A percentile compares a stretch with the other conserved stretches of the same genome.
Evolutionary conservation across 2,113 vertebrate genomes (phyloP).

Genomic region (Salvelinus fontinalis): DNA sequence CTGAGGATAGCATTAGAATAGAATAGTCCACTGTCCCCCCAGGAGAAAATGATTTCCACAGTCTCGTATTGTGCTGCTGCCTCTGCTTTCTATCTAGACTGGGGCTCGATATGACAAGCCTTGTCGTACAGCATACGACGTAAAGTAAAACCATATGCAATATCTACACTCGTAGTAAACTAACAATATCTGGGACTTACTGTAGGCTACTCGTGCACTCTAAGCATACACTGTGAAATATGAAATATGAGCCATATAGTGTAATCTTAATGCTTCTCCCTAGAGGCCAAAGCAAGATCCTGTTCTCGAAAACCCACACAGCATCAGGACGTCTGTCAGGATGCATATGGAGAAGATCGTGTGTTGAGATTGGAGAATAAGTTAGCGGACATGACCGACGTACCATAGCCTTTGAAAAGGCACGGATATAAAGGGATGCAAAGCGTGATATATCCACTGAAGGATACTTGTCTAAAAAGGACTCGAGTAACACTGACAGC

Average conservation of each 20-base stretch:
- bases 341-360: constrained; percentile 19
- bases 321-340: constrained; percentile 19
- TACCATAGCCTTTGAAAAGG: constrained; percentile 4
- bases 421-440: constrained; percentile 15
- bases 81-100: constrained; percentile 4
- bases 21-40: no score
- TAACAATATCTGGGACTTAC: constrained; percentile 12
- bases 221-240: background rate
- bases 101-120: background rate
- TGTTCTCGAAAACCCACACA: constrained; percentile 38
- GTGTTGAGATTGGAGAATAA: constrained; percentile 41
- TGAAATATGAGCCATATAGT: constrained; percentile 5
- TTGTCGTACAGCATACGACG: constrained; percentile 27
- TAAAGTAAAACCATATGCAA: constrained; percentile 45
- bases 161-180: constrained; percentile 32
- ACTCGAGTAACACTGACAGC: constrained; percentile 20
- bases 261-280: background rate
- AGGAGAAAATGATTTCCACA: background rate
- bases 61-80: background rate
- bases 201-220: background rate
- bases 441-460: constrained; percentile 24
- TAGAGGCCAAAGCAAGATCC: constrained; percentile 10
- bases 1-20: no score
- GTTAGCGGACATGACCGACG: constrained; percentile 40
- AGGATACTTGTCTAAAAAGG: constrained; percentile 13